Base-by-base conservation (phyloP, 2,888 invertebrate species). In the Agapostemon virescens region DNA sequence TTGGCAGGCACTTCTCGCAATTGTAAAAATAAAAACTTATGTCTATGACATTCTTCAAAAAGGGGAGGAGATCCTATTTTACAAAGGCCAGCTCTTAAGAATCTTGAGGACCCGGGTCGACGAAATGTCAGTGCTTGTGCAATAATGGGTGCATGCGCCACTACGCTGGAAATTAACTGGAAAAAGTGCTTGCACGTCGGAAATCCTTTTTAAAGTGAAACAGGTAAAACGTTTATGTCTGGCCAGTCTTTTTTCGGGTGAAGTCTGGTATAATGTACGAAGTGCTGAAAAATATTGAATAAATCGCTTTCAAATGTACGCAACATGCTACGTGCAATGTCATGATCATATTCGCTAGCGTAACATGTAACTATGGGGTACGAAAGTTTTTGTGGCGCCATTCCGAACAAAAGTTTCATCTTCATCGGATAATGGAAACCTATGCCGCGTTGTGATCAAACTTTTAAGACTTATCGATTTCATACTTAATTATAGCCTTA, bases 61-160 rank as follows among this genome's bases (percentile, higher is more conserved):
- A 11, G 13, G 3, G 1, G 5, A n/a, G 23, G 23, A 52, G 23
- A 52, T n/a, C 11, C 23, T 23, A 23, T 52, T 23, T 52, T 3
- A 52, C 52, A 52, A 52, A 52, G 52, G 52, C 52, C 52, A 23
- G 23, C 52, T 23, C 9, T 23, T 52, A 23, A 52, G 23, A 52
- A 52, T 52, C 52, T 52, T 52, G 23, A 52, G 23, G 23, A 11
- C 23, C 9, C 11, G 0, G 52, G 11, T 52, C 52, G 23, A 52
- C 52, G 52, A 52, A 52, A 52, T 52, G 52, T 52, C 49, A 52
- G 49, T 52, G 49, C 49, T 23, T n/a, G 49, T 52, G 52, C 23
- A 23, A 23, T 23, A 52, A 52, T 52, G n/a, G 52, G 11, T 23
- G 2, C 23, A 52, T 23, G 52, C 23, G 11, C 52, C 23, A 13